A percentile compares a stretch with the other conserved stretches of the same genome.
phyloP scores from a whole-genome alignment of 2,888 invertebrate species.

The Rotaria socialis region DNA sequence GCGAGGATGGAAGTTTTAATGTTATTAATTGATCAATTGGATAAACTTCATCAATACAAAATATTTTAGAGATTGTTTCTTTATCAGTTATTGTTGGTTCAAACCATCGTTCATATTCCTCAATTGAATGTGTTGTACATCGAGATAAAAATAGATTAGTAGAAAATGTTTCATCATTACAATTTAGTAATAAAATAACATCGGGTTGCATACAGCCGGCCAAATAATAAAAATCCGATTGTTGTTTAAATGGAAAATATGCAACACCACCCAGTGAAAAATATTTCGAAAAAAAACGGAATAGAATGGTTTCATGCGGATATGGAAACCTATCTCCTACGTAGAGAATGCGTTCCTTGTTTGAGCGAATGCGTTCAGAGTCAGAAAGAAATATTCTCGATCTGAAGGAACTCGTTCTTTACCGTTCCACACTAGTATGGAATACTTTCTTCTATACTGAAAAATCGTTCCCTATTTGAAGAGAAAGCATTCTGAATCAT shows the following conservation, averaged over 20 bases:
- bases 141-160: background rate
- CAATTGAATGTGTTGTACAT: background rate
- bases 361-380: too few relatives aligned
- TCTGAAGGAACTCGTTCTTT: too few relatives aligned
- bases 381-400: too few relatives aligned
- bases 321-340: too few relatives aligned
- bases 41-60: background rate
- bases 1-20: background rate
- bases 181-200: conserved; percentile 63
- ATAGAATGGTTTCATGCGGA: too few relatives aligned
- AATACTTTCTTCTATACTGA: too few relatives aligned
- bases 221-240: conserved; percentile 71
- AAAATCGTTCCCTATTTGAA: too few relatives aligned
- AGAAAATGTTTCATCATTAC: conserved; percentile 41
- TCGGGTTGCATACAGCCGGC: conserved; percentile 81
- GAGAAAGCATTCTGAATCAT: too few relatives aligned
- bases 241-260: conserved; percentile 81
- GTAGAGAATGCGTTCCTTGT: too few relatives aligned
- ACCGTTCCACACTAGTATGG: too few relatives aligned
- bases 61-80: background rate
- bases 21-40: background rate
- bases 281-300: too few relatives aligned
- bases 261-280: conserved; percentile 88
- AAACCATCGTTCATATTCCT: conserved; percentile 18
- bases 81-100: background rate